Evolutionary conservation across 2,888 invertebrate species (phyloP).

Genomic region (Neocrepidodera transversa): DNA sequence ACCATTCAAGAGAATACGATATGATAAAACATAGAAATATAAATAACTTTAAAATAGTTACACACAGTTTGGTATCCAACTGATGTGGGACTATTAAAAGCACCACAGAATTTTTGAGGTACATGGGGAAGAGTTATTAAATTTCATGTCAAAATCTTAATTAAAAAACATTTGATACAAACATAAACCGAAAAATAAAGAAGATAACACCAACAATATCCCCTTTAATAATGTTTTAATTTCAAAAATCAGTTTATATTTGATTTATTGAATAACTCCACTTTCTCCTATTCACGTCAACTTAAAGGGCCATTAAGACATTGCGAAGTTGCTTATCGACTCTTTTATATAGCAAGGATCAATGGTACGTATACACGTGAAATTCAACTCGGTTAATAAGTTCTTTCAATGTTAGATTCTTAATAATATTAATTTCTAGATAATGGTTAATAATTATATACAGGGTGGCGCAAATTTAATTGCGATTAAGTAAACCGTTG

Average conservation of each 20-base stretch:
- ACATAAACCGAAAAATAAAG: background rate
- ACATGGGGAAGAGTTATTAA: too few relatives aligned
- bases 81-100: constrained; percentile 1
- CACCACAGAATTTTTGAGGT: background rate
- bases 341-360: background rate
- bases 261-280: constrained; percentile 16
- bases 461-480: too few relatives aligned
- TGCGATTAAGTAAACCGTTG: too few relatives aligned
- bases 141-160: background rate
- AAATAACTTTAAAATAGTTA: background rate
- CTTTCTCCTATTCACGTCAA: constrained; percentile 15
- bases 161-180: background rate
- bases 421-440: too few relatives aligned
- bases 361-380: background rate
- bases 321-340: constrained; percentile 7
- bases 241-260: constrained; percentile 7
- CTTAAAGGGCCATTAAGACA: constrained; percentile 17
- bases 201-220: constrained; percentile 19
- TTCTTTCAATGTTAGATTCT: too few relatives aligned
- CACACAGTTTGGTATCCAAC: background rate
- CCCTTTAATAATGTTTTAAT: constrained; percentile 17
- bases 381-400: too few relatives aligned
- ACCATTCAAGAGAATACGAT: background rate
- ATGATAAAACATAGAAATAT: background rate
- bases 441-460: too few relatives aligned